Percentiles rank a stretch among this genome's conserved stretches.
Conservation (phyloP, 2,113 vertebrate genomes). For the Oriolus oriolus region DNA sequence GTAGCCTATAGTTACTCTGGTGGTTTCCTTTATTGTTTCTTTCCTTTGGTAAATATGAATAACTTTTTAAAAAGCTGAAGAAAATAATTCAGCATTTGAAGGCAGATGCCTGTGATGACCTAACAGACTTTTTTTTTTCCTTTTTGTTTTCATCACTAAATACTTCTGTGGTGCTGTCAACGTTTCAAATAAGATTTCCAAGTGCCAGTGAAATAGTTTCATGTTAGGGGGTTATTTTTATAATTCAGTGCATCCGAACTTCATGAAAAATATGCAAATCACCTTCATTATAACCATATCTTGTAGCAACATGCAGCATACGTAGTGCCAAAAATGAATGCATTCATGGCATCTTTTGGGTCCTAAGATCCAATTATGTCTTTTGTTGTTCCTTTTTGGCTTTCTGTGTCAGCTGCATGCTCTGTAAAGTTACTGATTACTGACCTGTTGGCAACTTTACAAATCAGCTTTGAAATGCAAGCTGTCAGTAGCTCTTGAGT, state of each 20-base stretch:
- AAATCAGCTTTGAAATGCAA: constrained; percentile 30
- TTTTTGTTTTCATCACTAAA: not conserved
- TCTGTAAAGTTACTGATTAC: constrained; percentile 51
- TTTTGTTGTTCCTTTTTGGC: constrained; percentile 15
- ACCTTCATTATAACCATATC: constrained; percentile 59
- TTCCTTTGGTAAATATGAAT: constrained; percentile 10
- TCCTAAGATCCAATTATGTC: constrained; percentile 9
- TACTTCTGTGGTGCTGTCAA: constrained; percentile 23
- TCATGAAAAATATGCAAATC: constrained; percentile 65
- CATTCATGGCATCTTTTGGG: constrained; percentile 32
- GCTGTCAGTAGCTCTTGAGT: constrained; percentile 15
- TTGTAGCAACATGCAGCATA: constrained; percentile 53
- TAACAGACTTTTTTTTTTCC: not conserved
- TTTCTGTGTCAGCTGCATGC: constrained; percentile 31
- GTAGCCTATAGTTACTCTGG: not conserved
- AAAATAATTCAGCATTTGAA: constrained; percentile 7
- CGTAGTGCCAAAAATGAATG: constrained; percentile 46
- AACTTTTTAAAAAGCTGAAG: not conserved
- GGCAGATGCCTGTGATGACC: constrained; percentile 23
- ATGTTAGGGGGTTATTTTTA: constrained; percentile 39
- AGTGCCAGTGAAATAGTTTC: constrained; percentile 32
- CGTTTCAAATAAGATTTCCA: constrained; percentile 7
- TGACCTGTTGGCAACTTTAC: constrained; percentile 47
- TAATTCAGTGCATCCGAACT: constrained; percentile 51
- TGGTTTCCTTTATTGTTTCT: not conserved